Evolutionary conservation across 2,113 vertebrate genomes (phyloP).

Genomic region (Urocolius indicus): DNA sequence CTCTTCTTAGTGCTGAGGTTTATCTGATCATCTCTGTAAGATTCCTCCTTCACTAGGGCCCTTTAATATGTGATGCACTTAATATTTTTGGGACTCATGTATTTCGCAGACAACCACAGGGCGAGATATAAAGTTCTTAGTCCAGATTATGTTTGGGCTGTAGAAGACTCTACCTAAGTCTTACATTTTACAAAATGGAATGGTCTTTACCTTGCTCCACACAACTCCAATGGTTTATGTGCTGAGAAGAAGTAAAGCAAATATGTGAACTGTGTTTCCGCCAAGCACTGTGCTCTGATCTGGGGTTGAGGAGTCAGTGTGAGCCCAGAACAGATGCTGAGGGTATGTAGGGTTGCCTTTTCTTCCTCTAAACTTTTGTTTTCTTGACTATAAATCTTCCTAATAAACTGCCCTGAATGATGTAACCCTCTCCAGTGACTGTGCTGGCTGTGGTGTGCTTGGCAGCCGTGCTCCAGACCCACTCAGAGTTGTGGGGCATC

Average conservation of each 20-base stretch:
- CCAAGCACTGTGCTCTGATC: not conserved
- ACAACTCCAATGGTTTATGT: not conserved
- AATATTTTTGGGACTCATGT: not conserved
- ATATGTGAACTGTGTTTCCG: not conserved
- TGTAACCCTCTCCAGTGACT: not conserved
- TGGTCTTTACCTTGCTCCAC: not conserved
- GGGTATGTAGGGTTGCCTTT: conserved; percentile 2
- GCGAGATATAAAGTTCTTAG: not conserved
- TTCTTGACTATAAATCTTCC: conserved; percentile 31
- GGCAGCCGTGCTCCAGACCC: not conserved
- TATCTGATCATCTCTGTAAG: not conserved
- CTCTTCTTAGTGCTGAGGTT: not conserved
- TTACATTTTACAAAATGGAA: not conserved
- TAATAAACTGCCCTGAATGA: not conserved
- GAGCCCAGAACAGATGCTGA: conserved; percentile 59
- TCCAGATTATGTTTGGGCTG: not conserved
- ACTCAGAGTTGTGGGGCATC: accelerated
- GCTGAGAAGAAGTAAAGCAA: not conserved
- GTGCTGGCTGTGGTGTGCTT: not conserved
- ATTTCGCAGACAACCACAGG: not conserved
- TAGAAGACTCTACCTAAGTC: not conserved
- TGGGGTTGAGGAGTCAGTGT: conserved; percentile 16
- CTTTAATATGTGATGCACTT: accelerated
- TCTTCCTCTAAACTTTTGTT: conserved; percentile 57
- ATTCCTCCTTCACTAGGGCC: not conserved